These are phyloP conservation scores for Micronycteris hirsuta DNA, from an alignment of 2,113 vertebrate species.

Conservation along the genomic window DNA sequence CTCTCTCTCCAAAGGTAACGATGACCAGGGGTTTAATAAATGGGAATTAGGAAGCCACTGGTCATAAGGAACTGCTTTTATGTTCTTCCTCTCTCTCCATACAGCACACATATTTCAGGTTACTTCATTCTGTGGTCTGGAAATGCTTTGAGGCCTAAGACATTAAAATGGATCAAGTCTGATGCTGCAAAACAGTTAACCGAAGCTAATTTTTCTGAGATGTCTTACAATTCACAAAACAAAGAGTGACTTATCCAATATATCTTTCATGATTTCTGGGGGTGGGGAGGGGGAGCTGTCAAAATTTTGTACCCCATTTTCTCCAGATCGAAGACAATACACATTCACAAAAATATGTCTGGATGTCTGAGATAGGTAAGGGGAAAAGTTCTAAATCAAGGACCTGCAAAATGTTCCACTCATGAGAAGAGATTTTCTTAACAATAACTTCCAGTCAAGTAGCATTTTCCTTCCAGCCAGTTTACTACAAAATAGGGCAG, in stretches of 20 bases:
- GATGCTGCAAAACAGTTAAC: not conserved
- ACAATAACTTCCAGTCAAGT: not conserved
- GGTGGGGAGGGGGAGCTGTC: not conserved
- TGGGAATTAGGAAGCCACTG: not conserved
- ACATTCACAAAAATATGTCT: not conserved
- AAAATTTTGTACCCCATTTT: not conserved
- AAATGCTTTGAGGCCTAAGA: not conserved
- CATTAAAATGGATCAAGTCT: constrained; percentile 15
- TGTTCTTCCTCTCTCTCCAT: not conserved
- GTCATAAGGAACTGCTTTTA: not conserved
- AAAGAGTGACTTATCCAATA: not conserved
- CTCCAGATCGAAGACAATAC: not conserved
- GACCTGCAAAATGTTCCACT: not conserved
- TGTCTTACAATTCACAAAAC: not conserved
- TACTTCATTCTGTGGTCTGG: not conserved
- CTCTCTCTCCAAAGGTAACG: not conserved
- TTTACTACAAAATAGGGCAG: not conserved
- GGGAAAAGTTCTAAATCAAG: not conserved
- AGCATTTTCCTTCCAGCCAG: not conserved
- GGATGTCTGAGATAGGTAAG: not conserved
- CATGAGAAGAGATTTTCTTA: not conserved
- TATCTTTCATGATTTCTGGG: not conserved
- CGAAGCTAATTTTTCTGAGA: not conserved
- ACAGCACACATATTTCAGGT: not conserved
- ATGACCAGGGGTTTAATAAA: not conserved